phyloP scores from a whole-genome alignment of 2,113 vertebrate species.

The Python bivittatus region DNA sequence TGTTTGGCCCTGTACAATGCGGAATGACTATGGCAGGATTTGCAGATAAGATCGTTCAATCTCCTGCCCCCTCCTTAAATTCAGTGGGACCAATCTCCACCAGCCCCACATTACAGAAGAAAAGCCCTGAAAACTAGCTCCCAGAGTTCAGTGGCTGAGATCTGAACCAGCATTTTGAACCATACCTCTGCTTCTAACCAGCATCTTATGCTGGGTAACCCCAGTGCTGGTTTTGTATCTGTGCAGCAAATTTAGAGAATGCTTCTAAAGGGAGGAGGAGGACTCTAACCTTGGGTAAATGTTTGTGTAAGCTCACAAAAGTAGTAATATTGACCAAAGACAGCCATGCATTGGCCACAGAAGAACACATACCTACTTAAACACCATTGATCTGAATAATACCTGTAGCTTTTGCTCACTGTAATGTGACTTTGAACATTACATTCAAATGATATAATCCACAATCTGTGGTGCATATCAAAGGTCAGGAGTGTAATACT shows the following conservation, averaged over 20 bases:
- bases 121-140: not conserved
- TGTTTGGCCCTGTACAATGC: not conserved
- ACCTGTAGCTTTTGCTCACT: not conserved
- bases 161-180: not conserved
- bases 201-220: not conserved
- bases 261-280: not conserved
- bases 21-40: not conserved
- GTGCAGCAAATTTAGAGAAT: not conserved
- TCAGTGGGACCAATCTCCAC: not conserved
- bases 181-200: not conserved
- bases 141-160: not conserved
- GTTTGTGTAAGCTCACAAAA: not conserved
- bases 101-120: not conserved
- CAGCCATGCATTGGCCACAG: not conserved
- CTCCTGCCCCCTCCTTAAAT: not conserved
- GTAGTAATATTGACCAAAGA: not conserved
- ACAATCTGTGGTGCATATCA: not conserved
- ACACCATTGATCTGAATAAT: not conserved
- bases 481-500: not conserved
- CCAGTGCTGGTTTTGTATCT: not conserved
- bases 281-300: not conserved
- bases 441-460: conserved; percentile 12
- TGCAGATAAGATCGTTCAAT: not conserved
- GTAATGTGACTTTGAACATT: not conserved
- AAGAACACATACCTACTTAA: not conserved